These are phyloP conservation scores for Recurvirostra avosetta DNA, from an alignment of 2,113 vertebrate genomes.

Conservation along the genomic window DNA sequence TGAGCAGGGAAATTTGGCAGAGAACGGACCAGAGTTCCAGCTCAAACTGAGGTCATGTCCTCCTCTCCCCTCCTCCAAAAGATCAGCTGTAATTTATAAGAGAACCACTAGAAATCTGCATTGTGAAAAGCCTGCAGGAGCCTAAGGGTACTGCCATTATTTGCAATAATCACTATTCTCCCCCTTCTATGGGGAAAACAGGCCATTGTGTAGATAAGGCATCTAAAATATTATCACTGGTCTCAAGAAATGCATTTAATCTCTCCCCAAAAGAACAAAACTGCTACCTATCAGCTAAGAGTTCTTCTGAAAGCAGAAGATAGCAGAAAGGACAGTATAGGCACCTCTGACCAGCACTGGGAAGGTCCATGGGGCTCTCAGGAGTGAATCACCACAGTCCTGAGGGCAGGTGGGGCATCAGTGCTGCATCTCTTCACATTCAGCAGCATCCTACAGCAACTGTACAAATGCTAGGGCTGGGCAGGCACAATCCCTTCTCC, in stretches of 20 bases:
- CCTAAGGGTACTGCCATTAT: background rate
- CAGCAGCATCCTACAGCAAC: background rate
- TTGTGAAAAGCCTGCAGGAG: background rate
- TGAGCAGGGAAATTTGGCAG: background rate
- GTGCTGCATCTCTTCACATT: background rate
- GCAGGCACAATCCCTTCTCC: background rate
- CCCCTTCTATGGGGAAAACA: background rate
- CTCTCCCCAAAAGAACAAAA: background rate
- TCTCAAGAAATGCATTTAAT: background rate
- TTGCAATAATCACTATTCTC: background rate
- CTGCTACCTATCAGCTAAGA: background rate
- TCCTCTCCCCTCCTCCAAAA: background rate
- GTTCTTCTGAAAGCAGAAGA: background rate
- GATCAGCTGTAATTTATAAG: background rate
- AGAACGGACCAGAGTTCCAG: background rate
- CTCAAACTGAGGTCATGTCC: background rate
- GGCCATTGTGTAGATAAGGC: background rate
- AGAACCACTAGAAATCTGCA: background rate
- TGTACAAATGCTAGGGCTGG: background rate
- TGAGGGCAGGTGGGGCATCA: background rate
- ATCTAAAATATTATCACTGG: background rate
- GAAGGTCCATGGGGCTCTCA: background rate
- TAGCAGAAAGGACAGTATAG: background rate
- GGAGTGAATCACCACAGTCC: background rate
- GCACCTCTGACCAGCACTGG: background rate